Base-by-base conservation (phyloP, 2,797 vertebrate species). In the Acanthornis magna region DNA sequence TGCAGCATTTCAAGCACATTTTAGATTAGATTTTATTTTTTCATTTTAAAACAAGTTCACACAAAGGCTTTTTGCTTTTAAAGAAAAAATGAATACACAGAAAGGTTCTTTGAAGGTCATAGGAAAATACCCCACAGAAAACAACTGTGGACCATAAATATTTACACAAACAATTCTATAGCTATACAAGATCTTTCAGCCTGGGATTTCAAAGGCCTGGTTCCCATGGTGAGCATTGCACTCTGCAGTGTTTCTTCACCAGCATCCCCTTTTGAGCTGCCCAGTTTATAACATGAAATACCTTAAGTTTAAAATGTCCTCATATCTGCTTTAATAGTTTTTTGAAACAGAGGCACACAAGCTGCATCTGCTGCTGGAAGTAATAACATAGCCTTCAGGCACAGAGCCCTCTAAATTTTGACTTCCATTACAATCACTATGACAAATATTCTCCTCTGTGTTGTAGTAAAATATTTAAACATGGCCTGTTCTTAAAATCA, bases 161-260 rank as follows among this genome's bases (percentile, higher is more conserved):
- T 74, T 80, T 67, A 88, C 65, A 47, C 30, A 58, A 76, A 34
- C 40, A 71, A 61, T 34, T 43, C 57, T 72, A 29, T 36, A 57
- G 15, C 61, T 87, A 11, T 12, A 22, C 8, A 40, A 83, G 1
- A 5, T 63, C 50, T 77, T 93, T 62, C 40, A 68, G 62, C 22
- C 34, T 26, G 30, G 22, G n/a, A 74, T 86, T 91, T 88, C 72
- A 58, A 74, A 85, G 67, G 21, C 26, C 34, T 25, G 29, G 13
- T 38, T 63, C 73, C 63, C 0, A 0, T 23, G 11, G n/a, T 9
- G 5, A 78, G n/a, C 21, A 13, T 4, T 11, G 0, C 11, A 42
- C 29, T 45, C n/a, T 22, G 38, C 62, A 48, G 42, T 7, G 13
- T 38, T 91, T 76, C 48, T 65, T 51, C 62, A 74, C 17, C 19